Percentiles rank a stretch among this genome's conserved stretches.
Evolutionary conservation across 92 coral and sea anemone genomes (phyloP).

Genomic region (Epizoanthus illoricatus): DNA sequence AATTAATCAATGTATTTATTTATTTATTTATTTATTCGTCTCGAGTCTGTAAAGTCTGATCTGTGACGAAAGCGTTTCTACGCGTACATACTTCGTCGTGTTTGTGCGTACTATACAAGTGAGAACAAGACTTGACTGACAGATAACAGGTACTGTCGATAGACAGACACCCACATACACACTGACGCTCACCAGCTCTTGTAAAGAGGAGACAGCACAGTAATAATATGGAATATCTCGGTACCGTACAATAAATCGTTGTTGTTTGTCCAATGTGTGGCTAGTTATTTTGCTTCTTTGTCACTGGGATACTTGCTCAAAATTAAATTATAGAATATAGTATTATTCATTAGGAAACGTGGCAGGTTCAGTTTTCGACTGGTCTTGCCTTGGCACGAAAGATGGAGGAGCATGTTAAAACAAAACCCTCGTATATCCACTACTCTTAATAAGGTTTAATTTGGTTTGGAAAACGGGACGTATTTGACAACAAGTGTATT

Average conservation of each 20-base stretch:
- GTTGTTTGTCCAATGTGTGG: neutral
- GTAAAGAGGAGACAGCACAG: neutral
- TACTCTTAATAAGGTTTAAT: too few species aligned
- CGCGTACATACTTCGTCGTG: neutral
- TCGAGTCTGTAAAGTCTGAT: constrained; percentile 4
- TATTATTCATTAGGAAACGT: too few species aligned
- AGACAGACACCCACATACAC: neutral
- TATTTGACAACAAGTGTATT: too few species aligned
- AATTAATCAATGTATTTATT: neutral
- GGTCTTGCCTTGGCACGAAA: too few species aligned
- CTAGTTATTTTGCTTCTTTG: too few species aligned
- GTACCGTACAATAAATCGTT: constrained; percentile 10
- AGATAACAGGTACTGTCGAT: neutral
- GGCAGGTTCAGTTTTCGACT: too few species aligned
- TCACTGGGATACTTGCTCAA: too few species aligned
- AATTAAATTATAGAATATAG: too few species aligned
- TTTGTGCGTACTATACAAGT: neutral
- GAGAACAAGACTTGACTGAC: neutral
- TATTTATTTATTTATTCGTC: neutral
- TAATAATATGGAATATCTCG: neutral
- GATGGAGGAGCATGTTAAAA: too few species aligned
- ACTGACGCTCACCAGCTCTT: neutral
- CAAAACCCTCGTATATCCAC: too few species aligned
- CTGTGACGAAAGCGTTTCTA: neutral
- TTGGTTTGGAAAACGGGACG: too few species aligned